Evolutionary conservation across 2,888 invertebrate species (phyloP).

Genomic region (Chaetoderma sp.): DNA sequence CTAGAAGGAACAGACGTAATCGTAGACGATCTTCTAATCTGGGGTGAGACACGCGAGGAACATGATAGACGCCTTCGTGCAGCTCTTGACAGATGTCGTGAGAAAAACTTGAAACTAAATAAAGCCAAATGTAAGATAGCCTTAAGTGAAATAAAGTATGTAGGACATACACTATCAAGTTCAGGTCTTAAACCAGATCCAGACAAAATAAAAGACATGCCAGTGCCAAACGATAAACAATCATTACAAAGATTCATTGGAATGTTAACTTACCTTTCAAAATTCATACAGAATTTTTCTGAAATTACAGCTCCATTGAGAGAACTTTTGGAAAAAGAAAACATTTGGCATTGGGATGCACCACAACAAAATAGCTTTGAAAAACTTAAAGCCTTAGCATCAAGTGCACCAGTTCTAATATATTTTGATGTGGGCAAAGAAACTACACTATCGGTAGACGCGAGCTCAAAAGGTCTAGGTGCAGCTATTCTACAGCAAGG

Average conservation of each 20-base stretch:
- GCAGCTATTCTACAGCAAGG: too few species aligned
- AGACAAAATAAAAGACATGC: constrained; percentile 22
- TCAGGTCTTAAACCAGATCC: constrained; percentile 32
- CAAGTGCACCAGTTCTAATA: too few species aligned
- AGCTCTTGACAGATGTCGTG: constrained; percentile 3
- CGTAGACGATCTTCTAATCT: constrained; percentile 11
- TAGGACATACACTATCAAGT: constrained; percentile 19
- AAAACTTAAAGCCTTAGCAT: too few species aligned
- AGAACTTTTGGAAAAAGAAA: constrained; percentile 21
- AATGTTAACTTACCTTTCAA: constrained; percentile 23
- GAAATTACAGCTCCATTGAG: constrained; percentile 21
- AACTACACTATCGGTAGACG: too few species aligned
- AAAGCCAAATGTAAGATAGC: constrained; percentile 8
- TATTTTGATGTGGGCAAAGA: too few species aligned
- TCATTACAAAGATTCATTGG: constrained; percentile 33
- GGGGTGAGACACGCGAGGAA: background rate
- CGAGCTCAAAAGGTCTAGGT: too few species aligned
- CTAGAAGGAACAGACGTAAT: constrained; percentile 3
- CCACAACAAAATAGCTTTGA: constrained; percentile 22
- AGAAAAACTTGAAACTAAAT: constrained; percentile 4
- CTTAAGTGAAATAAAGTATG: constrained; percentile 22
- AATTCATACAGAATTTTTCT: constrained; percentile 19
- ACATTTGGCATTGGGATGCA: constrained; percentile 24
- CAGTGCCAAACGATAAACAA: constrained; percentile 13
- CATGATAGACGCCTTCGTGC: background rate